These are phyloP conservation scores for Heteromyza rotundicornis DNA, from an alignment of 2,888 invertebrate species.

Conservation along the genomic window DNA sequence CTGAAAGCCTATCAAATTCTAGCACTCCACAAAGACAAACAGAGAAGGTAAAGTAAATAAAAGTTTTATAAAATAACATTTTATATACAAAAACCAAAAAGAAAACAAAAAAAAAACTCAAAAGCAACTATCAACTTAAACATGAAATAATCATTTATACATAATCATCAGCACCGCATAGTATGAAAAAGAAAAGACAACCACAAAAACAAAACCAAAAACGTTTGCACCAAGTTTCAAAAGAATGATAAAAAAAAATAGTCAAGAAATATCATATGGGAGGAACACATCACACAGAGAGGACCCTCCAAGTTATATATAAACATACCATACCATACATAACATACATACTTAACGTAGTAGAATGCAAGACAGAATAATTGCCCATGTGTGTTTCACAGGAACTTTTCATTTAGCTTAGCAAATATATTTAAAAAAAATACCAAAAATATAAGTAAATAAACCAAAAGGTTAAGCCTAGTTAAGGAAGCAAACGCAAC, in stretches of 20 bases:
- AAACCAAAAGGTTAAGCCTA: background rate
- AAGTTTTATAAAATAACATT: background rate
- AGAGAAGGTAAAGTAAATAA: conserved; percentile 1
- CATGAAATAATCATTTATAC: conserved; percentile 48
- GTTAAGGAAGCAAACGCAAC: background rate
- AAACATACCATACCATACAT: too few species aligned
- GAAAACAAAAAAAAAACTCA: conserved; percentile 2
- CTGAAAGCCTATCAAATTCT: too few species aligned
- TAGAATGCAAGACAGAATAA: too few species aligned
- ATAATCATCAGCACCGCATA: conserved; percentile 60
- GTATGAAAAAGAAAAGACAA: conserved; percentile 43
- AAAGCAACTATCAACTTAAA: conserved; percentile 19
- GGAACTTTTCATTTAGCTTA: too few species aligned
- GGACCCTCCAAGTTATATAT: too few species aligned
- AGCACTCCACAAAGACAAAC: too few species aligned
- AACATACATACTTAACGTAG: too few species aligned
- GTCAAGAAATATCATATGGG: too few species aligned
- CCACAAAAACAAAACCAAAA: conserved; percentile 24
- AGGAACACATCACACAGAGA: too few species aligned
- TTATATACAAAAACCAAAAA: conserved; percentile 22
- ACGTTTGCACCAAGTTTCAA: conserved; percentile 33
- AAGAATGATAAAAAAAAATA: too few species aligned
- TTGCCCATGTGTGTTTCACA: conserved; percentile 3
- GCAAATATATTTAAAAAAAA: too few species aligned
- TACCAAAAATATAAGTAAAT: too few species aligned